Base-by-base conservation (phyloP, 2,888 invertebrate genomes). In the Cephalotes varians region DNA sequence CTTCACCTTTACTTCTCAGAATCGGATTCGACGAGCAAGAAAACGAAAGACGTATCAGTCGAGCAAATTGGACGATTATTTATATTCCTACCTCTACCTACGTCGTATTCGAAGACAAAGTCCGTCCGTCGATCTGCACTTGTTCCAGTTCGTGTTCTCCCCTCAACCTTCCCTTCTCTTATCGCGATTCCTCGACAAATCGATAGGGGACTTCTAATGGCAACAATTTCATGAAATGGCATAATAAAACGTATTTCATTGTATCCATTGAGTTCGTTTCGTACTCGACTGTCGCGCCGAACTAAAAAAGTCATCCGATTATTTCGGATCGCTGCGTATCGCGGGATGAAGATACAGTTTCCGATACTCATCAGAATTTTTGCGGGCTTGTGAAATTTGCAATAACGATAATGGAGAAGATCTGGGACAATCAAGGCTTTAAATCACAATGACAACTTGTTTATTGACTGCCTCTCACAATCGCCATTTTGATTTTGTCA, bases 21-120 rank as follows among this genome's bases (percentile, higher is more conserved):
- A 58, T 58, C 80, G 49, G 6, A 65, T 67, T 56, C 56, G 58
- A 60, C 18, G 54, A 28, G 28, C 21, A 58, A 72, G 56, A 58
- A 37, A 82, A 77, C 56, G 62, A 31, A 69, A 62, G 65, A 81
- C 58, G 74, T 72, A 90, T 91, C 88, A 86, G 88, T 90, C 87
- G 91, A 87, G 84, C 90, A 91, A 91, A 92, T 92, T 91, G 91
- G 90, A 81, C 83, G 89, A 92, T 92, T 92, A 92, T 91, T 92
- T 92, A 91, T 92, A 90, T 91, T 88, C 89, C 81, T 64, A 54
- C 54, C 67, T 71, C 86, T 84, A 86, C 85, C 83, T 84, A 58
- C 47, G 72, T 54, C 51, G 40, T 44, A 56, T 74, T 62, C 28
- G 69, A 37, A 54, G 54, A 73, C 81, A 40, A 73, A 51, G 65